Conservation (phyloP, 2,797 vertebrate genomes). For the Halcyon chelicuti region DNA sequence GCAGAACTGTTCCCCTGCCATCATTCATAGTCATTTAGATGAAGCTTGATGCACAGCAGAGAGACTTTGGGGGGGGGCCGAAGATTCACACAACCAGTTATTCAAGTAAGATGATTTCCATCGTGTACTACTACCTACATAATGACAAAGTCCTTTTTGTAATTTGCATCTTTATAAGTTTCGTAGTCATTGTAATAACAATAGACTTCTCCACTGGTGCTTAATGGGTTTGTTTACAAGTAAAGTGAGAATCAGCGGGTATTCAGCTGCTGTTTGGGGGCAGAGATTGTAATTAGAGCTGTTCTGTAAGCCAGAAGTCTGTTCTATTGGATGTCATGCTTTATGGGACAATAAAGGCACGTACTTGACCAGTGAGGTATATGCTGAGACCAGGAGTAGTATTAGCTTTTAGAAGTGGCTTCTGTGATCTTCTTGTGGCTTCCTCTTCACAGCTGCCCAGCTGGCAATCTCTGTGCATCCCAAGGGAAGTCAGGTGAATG, state of each 20-base stretch:
- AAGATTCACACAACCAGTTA: background rate
- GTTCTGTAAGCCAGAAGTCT: background rate
- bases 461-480: background rate
- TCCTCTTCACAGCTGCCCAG: background rate
- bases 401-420: background rate
- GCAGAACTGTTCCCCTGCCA: background rate
- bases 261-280: background rate
- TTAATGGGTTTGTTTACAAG: constrained; percentile 36
- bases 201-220: background rate
- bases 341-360: background rate
- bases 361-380: background rate
- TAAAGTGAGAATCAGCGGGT: background rate
- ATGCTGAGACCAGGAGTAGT: background rate
- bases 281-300: background rate
- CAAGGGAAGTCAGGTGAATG: background rate
- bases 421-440: background rate
- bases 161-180: background rate
- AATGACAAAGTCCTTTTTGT: background rate
- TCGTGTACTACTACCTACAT: background rate
- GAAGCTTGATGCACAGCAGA: background rate
- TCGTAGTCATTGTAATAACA: background rate
- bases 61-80: background rate
- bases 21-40: background rate
- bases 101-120: background rate
- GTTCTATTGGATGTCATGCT: background rate